Base-by-base conservation (phyloP, 2,113 vertebrate species). In the Amphiprion ocellaris region DNA sequence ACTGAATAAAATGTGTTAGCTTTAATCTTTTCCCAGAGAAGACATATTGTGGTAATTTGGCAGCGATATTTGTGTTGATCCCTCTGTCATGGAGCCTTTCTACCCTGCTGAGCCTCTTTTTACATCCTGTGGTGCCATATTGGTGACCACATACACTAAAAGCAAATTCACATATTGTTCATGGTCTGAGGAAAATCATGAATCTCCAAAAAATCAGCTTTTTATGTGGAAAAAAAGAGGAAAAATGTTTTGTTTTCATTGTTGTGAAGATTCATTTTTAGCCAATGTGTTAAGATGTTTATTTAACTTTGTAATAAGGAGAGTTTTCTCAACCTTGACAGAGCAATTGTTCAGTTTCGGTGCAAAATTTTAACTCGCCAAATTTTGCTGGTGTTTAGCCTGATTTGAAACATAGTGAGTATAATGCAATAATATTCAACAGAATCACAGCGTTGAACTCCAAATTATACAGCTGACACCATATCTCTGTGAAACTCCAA, bases 21-120 rank as follows among this genome's bases (percentile, higher is more conserved):
- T 26, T 26, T 26, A 26, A 66, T 49, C 21, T 21, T 8, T 41
- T 24, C 26, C 44, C 26, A 77, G 69, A 50, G 5, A 47, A 79
- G 44, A 74, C 65, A 28, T 6, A 33, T 60, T 49, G 21, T 21
- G 26, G 23, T 83, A 79, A 89, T 84, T 77, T 82, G 53, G 75
- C 74, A 73, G 56, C 55, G 33, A 54, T 30, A 77, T 59, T 77
- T 67, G 47, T 72, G 69, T 39, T 17, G 49, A 49, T 16, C 23
- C 41, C 41, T 44, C 12, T 44, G 41, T 44, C 41, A 44, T 44
- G 41, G 41, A 44, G 41, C 41, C 41, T 66, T 17, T 73, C 50
- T 14, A 14, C 37, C 8, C 14, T 28, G 71, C 68, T 84, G 81
- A 75, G 81, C 64, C 67, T 74, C 81, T 77, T 85, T 74, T 71